These are phyloP conservation scores for Pyrgus malvae DNA, from an alignment of 2,888 invertebrate genomes.

Conservation along the genomic window DNA sequence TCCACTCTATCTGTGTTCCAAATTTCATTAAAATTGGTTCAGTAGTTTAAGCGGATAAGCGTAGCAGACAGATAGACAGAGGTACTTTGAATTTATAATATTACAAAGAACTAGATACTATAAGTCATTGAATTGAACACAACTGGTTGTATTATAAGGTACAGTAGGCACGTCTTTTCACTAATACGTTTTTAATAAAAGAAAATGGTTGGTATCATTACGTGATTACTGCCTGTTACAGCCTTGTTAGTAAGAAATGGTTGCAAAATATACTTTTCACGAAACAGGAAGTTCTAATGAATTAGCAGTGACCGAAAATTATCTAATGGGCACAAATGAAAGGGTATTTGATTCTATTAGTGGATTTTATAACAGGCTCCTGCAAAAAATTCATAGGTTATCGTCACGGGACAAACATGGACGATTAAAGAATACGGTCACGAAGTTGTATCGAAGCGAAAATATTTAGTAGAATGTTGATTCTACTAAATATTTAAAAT, in stretches of 20 bases:
- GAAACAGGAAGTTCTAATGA: constrained; percentile 65
- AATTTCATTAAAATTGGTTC: too few relatives aligned
- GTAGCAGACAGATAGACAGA: too few relatives aligned
- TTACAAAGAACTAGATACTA: not conserved
- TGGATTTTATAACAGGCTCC: constrained; percentile 34
- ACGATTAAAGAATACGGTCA: not conserved
- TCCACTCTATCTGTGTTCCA: too few relatives aligned
- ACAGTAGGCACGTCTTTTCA: not conserved
- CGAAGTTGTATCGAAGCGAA: not conserved
- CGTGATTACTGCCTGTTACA: not conserved
- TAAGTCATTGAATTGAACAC: too few relatives aligned
- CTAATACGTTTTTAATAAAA: constrained; percentile 3
- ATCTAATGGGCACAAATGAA: constrained; percentile 48
- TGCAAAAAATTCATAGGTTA: constrained; percentile 48
- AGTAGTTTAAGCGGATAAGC: too few relatives aligned
- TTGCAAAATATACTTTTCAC: constrained; percentile 1
- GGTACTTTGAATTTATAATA: too few relatives aligned
- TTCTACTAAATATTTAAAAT: too few relatives aligned
- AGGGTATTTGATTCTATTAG: constrained; percentile 68
- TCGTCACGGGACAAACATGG: constrained; percentile 60
- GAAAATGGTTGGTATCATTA: not conserved
- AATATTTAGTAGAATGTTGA: too few relatives aligned
- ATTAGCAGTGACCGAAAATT: constrained; percentile 41
- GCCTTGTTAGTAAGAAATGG: constrained; percentile 12
- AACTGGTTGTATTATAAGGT: not conserved